Evolutionary conservation across 2,113 vertebrate genomes (phyloP).

Genomic region (Pygoscelis antarcticus): DNA sequence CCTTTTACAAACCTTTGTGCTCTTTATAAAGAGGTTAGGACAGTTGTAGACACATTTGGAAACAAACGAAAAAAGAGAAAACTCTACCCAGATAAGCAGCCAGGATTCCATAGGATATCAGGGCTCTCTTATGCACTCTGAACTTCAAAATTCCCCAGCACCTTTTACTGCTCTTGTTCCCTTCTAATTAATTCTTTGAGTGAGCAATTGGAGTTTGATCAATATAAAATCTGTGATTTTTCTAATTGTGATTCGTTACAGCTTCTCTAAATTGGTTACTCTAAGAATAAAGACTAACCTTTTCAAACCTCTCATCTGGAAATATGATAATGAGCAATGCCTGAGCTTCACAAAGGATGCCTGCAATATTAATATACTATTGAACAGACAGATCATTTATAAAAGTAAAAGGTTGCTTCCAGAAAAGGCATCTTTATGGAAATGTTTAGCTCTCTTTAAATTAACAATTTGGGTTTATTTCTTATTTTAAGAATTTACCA

Average conservation of each 20-base stretch:
- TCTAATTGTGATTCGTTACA: constrained; percentile 15
- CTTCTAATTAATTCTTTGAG: constrained; percentile 12
- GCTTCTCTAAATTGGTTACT: background rate
- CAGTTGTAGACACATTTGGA: background rate
- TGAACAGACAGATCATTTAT: constrained; percentile 51
- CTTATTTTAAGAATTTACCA: constrained; percentile 7
- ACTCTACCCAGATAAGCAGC: background rate
- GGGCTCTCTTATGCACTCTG: background rate
- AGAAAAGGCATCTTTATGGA: constrained; percentile 55
- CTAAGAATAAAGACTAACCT: constrained; percentile 37
- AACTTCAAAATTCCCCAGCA: background rate
- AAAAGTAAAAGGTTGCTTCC: constrained; percentile 51
- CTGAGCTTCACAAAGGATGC: constrained; percentile 28
- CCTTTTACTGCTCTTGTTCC: background rate
- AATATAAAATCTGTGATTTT: constrained; percentile 35
- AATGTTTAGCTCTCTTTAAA: constrained; percentile 32
- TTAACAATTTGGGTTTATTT: constrained; percentile 43
- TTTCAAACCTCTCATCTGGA: constrained; percentile 45
- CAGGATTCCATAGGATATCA: background rate
- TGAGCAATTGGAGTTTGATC: background rate
- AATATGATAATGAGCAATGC: constrained; percentile 52
- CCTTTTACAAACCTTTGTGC: background rate
- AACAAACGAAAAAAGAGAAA: background rate
- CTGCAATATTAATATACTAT: background rate
- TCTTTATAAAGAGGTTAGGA: background rate